Percentiles rank a stretch among this genome's conserved stretches.
Conservation (phyloP, 1,140 invertebrate species). For the Drosophila willistoni region DNA sequence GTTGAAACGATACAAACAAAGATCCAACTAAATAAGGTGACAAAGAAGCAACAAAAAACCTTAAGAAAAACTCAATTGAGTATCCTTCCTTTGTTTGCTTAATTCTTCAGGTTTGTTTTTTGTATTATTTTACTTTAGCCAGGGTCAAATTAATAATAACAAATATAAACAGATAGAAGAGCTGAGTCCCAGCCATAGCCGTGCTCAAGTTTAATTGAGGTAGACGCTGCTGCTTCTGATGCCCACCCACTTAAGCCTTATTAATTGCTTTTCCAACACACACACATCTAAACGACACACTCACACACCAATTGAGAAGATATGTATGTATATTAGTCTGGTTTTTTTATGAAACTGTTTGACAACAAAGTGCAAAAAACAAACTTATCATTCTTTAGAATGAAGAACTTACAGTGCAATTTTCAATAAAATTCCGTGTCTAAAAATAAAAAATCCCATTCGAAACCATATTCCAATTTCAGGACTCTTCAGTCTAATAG, state of each 20-base stretch:
- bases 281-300: background rate
- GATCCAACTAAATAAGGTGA: background rate
- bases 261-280: slow-evolving; percentile 33
- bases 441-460: too few species aligned
- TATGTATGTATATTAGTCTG: background rate
- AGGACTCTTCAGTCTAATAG: too few species aligned
- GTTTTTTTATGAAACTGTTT: background rate
- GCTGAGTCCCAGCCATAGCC: background rate
- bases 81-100: background rate
- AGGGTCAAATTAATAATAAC: slow-evolving; percentile 10
- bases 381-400: too few species aligned
- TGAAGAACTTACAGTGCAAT: too few species aligned
- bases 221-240: slow-evolving; percentile 3
- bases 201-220: slow-evolving; percentile 8
- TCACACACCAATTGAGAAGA: background rate
- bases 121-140: background rate
- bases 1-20: slow-evolving; percentile 30
- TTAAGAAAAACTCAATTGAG: background rate
- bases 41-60: background rate
- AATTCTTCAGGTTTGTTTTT: slow-evolving; percentile 3
- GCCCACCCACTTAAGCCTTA: slow-evolving; percentile 33
- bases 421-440: too few species aligned
- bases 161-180: slow-evolving; percentile 11
- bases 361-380: background rate
- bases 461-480: too few species aligned